phyloP scores from a whole-genome alignment of 1,140 invertebrate species.

The Plodia interpunctella region DNA sequence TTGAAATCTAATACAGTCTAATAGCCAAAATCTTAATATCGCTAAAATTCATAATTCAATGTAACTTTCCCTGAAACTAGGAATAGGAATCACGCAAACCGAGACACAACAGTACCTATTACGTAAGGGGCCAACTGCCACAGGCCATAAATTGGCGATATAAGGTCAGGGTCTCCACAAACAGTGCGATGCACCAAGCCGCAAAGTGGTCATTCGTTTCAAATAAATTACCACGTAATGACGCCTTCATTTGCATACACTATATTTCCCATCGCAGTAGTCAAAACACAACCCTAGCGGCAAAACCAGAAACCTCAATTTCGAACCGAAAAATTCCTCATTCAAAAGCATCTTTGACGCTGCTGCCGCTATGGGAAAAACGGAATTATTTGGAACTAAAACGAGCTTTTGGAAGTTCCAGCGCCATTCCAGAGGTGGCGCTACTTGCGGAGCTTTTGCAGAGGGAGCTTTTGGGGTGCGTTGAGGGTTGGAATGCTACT shows the following conservation, averaged over 20 bases:
- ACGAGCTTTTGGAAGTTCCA: slow-evolving; percentile 56
- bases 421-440: slow-evolving; percentile 63
- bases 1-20: no score
- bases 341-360: slow-evolving; percentile 57
- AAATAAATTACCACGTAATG: slow-evolving; percentile 79
- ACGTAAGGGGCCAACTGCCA: slow-evolving; percentile 70
- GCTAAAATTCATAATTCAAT: slow-evolving; percentile 18
- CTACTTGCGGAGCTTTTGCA: slow-evolving; percentile 29
- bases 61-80: slow-evolving; percentile 56
- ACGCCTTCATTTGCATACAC: slow-evolving; percentile 77
- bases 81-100: slow-evolving; percentile 56
- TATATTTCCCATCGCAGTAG: slow-evolving; percentile 40
- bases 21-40: not conserved
- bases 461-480: slow-evolving; percentile 28
- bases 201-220: slow-evolving; percentile 78
- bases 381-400: slow-evolving; percentile 37
- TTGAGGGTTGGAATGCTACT: slow-evolving; percentile 36
- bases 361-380: slow-evolving; percentile 41
- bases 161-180: slow-evolving; percentile 77
- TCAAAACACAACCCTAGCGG: slow-evolving; percentile 53
- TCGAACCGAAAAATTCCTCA: slow-evolving; percentile 37
- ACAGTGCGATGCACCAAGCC: slow-evolving; percentile 74
- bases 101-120: slow-evolving; percentile 65
- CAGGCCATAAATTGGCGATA: slow-evolving; percentile 75
- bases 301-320: slow-evolving; percentile 34